Evolutionary conservation across 2,797 vertebrate species (phyloP).

Genomic region (Adelosebastes latens): DNA sequence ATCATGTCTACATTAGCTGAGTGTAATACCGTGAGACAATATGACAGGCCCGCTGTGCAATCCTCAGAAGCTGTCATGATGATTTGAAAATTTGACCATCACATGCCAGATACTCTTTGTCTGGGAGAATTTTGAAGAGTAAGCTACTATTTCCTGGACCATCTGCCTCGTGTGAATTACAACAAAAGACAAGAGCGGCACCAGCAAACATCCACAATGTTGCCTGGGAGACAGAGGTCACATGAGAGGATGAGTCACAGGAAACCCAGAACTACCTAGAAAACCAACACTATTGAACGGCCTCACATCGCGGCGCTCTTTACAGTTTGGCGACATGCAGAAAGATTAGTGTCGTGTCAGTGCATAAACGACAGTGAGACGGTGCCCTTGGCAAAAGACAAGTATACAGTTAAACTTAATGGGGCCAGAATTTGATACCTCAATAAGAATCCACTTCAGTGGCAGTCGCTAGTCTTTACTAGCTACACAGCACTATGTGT

Average conservation of each 20-base stretch:
- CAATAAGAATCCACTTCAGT: conserved; percentile 39
- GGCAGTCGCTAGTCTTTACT: conserved; percentile 23
- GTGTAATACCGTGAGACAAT: conserved; percentile 37
- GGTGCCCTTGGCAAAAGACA: conserved; percentile 53
- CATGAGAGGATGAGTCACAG: conserved; percentile 74
- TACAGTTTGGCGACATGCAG: conserved; percentile 42
- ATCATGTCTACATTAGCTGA: conserved; percentile 26
- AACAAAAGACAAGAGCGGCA: conserved; percentile 54
- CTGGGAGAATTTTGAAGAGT: conserved; percentile 51
- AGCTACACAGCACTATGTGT: conserved; percentile 3
- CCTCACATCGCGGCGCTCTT: conserved; percentile 38
- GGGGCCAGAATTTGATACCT: conserved; percentile 49
- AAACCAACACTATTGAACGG: conserved; percentile 52
- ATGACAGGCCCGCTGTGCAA: conserved; percentile 50
- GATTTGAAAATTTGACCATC: conserved; percentile 59
- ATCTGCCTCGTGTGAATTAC: conserved; percentile 63
- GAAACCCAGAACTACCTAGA: conserved; percentile 59
- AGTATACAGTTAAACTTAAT: conserved; percentile 59
- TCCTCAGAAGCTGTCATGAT: conserved; percentile 52
- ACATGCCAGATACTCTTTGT: conserved; percentile 51
- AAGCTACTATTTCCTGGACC: conserved; percentile 62
- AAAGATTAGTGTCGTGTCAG: conserved; percentile 58
- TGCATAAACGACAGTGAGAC: conserved; percentile 46
- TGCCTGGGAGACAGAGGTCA: conserved; percentile 77
- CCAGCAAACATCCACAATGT: conserved; percentile 68